Evolutionary conservation across 92 coral and sea anemone genomes (phyloP).

Genomic region (Plumapathes pennacea): DNA sequence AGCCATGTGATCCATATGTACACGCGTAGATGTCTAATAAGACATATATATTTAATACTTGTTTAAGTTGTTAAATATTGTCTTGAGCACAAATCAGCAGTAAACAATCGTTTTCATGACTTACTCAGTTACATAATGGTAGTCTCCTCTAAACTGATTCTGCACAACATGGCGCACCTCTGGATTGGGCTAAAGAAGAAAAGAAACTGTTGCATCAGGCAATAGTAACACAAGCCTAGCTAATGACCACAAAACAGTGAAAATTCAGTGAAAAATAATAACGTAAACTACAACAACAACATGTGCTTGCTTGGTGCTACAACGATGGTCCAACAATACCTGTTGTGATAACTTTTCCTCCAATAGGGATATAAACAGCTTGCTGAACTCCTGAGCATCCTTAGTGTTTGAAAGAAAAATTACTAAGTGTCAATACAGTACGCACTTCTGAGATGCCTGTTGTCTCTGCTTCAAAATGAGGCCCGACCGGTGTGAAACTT

Average conservation of each 20-base stretch:
- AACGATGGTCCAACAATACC: no score
- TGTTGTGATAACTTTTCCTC: slow-evolving; percentile 93
- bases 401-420: no score
- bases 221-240: background rate
- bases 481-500: no score
- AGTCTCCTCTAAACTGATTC: slow-evolving; percentile 90
- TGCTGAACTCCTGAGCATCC: slow-evolving; percentile 98
- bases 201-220: background rate
- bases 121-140: slow-evolving; percentile 87
- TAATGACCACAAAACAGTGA: background rate
- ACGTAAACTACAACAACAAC: background rate
- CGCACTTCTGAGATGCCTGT: no score
- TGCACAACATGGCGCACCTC: slow-evolving; percentile 80
- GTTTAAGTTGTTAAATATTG: no score
- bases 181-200: slow-evolving; percentile 60
- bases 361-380: slow-evolving; percentile 86
- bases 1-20: no score
- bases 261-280: background rate
- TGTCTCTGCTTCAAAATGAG: no score
- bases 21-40: no score
- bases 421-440: no score
- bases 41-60: no score
- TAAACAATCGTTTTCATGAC: background rate
- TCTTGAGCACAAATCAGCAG: no score
- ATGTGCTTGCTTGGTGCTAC: background rate